Evolutionary conservation across 2,888 invertebrate species (phyloP), one percentile per base, ranked within the genome.

Genomic region (Caenorhabditis drosophilae): DNA sequence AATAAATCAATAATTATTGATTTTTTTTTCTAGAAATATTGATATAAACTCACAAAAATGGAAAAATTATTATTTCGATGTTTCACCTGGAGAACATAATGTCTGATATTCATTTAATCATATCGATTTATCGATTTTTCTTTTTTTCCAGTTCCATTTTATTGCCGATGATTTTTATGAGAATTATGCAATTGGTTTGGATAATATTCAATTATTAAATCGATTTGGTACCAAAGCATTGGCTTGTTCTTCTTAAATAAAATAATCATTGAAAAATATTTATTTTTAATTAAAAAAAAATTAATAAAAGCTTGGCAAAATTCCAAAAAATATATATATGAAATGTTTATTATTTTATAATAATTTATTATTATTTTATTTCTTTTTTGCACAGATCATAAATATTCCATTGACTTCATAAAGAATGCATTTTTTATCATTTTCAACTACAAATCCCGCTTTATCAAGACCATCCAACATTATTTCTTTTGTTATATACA

Each of bases 381-480:
- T 18, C 9, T 38, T 76, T 56, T 68, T 57, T 26, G 73, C 77
- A 48, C 70, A 73, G 22, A 81, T 68, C 54, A 80, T 63, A 60
- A 76, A 80, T 77, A 80, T 81, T 50, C 81, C 80, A 58, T 80
- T 80, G 47, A 78, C 56, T 60, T 80, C 78, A 46, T 72, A 75
- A 45, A 75, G 62, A 18, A 70, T 51, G 40, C 69, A 67, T 25
- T 59, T 62, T n/a, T 63, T 51, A 49, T 77, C 68, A n/a, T 61
- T 59, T 18, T 67, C 62, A 23, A 76, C 67, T 42, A 67, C 58
- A 3, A 80, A 47, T 16, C 77, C 78, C 9, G 80, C 80, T 40
- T 76, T 70, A 0, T 60, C 55, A 40, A 80, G 54, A n/a, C 75
- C 74, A 16, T 71, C 61, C 41, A 81, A 36, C 73, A 80, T 73